These are phyloP conservation scores for Caretta caretta DNA, from an alignment of 2,113 vertebrate genomes.

Conservation along the genomic window DNA sequence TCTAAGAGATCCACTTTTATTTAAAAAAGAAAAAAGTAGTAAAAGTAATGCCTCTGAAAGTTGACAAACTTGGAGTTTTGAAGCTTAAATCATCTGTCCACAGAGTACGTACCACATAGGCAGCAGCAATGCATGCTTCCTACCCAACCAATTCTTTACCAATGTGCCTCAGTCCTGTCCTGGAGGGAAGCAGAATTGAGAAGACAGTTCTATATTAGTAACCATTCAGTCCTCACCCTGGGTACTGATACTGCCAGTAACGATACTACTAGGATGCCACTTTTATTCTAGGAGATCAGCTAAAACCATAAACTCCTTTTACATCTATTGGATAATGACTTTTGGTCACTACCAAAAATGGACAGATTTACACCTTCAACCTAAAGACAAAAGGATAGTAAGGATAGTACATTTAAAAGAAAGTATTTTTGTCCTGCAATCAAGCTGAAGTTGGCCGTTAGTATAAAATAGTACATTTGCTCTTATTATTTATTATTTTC, in stretches of 20 bases:
- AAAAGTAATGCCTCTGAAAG: not conserved
- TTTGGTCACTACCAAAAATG: not conserved
- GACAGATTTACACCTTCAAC: not conserved
- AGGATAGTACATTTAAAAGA: not conserved
- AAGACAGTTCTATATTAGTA: constrained; percentile 24
- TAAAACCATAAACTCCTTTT: not conserved
- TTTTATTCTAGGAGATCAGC: not conserved
- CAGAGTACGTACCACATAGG: not conserved
- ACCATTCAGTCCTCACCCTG: not conserved
- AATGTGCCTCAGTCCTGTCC: constrained; percentile 11
- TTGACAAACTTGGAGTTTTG: not conserved
- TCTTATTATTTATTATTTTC: not conserved
- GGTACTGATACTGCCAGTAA: constrained; percentile 30
- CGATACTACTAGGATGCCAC: not conserved
- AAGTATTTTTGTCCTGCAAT: not conserved
- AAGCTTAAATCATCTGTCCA: not conserved
- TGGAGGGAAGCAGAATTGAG: not conserved
- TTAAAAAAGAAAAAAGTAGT: not conserved
- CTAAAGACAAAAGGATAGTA: not conserved
- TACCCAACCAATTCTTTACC: not conserved
- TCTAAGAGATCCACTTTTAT: not conserved
- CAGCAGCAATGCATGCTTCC: not conserved
- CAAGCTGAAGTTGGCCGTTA: not conserved
- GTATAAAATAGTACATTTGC: not conserved
- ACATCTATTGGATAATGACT: not conserved